phyloP scores from a whole-genome alignment of 2,113 vertebrate species.

The Bufo gargarizans region DNA sequence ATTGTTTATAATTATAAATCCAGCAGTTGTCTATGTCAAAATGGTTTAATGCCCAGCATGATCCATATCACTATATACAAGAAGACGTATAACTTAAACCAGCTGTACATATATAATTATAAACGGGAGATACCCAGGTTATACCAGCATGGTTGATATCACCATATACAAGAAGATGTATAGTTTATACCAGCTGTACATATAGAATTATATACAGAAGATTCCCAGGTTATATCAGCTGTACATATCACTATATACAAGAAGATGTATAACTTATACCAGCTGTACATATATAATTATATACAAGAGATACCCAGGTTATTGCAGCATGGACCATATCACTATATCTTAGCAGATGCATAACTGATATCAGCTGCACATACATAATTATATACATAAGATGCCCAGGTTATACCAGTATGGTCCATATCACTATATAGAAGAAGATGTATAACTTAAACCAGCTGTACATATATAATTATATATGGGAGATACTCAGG shows the following conservation, averaged over 20 bases:
- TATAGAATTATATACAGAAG: too few species aligned
- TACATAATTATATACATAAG: too few species aligned
- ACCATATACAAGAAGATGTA: too few species aligned
- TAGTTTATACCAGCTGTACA: too few species aligned
- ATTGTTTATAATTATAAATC: not conserved
- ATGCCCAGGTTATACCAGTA: not conserved
- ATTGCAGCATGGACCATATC: too few species aligned
- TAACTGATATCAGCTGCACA: too few species aligned
- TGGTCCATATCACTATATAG: not conserved
- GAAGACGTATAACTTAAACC: not conserved
- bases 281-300: not conserved
- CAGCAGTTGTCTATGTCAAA: not conserved
- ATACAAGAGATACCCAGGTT: too few species aligned
- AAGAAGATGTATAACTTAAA: not conserved
- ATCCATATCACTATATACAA: not conserved
- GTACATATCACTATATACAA: not conserved
- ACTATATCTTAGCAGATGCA: too few species aligned
- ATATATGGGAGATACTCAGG: not conserved
- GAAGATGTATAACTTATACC: not conserved
- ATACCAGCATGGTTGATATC: too few species aligned
- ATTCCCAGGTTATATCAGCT: too few species aligned
- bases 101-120: not conserved
- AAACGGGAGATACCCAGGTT: too few species aligned
- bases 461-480: not conserved
- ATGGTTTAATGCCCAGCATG: not conserved